phyloP scores from a whole-genome alignment of 1,140 invertebrate genomes.

The Drosophila pectinifera region DNA sequence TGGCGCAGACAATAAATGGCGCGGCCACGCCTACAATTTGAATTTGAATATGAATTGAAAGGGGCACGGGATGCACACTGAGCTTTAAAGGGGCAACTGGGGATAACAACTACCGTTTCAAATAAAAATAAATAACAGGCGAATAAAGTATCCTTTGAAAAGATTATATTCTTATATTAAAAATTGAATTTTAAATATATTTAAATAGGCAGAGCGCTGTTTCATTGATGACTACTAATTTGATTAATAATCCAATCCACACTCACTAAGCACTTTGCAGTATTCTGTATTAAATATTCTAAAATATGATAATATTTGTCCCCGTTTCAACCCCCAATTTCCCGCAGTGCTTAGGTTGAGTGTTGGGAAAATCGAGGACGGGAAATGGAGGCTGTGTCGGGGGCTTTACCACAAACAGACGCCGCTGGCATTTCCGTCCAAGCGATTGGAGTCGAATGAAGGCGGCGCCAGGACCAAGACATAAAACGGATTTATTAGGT shows the following conservation, averaged over 20 bases:
- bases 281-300: no score
- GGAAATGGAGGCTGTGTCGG: constrained; percentile 16
- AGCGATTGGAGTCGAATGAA: constrained; percentile 49
- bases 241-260: no score
- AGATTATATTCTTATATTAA: no score
- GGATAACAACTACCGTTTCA: no score
- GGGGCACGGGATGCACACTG: constrained; percentile 7
- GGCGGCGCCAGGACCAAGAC: constrained; percentile 75
- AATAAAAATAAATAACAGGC: not conserved
- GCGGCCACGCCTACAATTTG: constrained; percentile 65
- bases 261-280: no score
- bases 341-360: constrained; percentile 3
- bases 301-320: no score
- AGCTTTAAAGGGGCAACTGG: not conserved
- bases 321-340: no score
- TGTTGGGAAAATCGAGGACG: not conserved
- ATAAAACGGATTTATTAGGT: constrained; percentile 82
- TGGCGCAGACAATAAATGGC: constrained; percentile 80
- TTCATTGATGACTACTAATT: no score
- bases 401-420: constrained; percentile 47
- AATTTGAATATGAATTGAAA: constrained; percentile 80
- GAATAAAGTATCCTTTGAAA: no score
- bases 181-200: no score
- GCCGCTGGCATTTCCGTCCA: constrained; percentile 67
- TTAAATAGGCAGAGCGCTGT: no score